phyloP scores from a whole-genome alignment of 2,113 vertebrate genomes.

The Burhinus bistriatus region DNA sequence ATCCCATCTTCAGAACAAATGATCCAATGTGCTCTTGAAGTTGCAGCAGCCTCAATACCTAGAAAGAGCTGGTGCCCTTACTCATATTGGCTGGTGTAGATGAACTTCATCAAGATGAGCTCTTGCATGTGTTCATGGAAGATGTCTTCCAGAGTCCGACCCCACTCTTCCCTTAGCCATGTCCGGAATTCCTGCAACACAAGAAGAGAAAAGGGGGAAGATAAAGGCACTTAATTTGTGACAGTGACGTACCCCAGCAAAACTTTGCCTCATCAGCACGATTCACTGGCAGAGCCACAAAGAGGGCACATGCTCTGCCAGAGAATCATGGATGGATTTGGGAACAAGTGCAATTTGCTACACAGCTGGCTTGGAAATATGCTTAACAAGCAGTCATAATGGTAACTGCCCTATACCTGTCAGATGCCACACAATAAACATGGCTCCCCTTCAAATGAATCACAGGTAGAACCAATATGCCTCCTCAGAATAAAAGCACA shows the following conservation, averaged over 20 bases:
- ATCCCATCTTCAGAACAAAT: fast-evolving
- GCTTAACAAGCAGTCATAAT: not conserved
- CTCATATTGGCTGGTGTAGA: constrained; percentile 99
- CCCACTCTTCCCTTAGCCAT: constrained; percentile 97
- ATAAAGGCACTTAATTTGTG: not conserved
- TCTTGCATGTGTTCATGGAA: constrained; percentile 99
- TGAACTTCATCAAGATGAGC: constrained; percentile 99
- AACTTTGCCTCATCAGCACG: not conserved
- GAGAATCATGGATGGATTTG: not conserved
- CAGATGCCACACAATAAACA: not conserved
- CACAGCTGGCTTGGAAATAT: not conserved
- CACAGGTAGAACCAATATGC: not conserved
- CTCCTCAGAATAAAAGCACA: not conserved
- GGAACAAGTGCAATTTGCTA: not conserved
- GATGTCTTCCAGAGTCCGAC: constrained; percentile 95
- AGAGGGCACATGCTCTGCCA: not conserved
- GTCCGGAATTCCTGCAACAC: constrained; percentile 91
- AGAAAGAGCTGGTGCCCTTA: constrained; percentile 64
- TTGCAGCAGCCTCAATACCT: not conserved
- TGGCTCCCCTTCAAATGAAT: not conserved
- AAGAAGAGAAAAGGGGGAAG: not conserved
- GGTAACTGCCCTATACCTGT: not conserved
- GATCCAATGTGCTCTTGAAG: not conserved
- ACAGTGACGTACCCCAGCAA: not conserved
- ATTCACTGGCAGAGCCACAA: not conserved